These are phyloP conservation scores for Daboia siamensis DNA, from an alignment of 2,113 vertebrate species.

Conservation along the genomic window DNA sequence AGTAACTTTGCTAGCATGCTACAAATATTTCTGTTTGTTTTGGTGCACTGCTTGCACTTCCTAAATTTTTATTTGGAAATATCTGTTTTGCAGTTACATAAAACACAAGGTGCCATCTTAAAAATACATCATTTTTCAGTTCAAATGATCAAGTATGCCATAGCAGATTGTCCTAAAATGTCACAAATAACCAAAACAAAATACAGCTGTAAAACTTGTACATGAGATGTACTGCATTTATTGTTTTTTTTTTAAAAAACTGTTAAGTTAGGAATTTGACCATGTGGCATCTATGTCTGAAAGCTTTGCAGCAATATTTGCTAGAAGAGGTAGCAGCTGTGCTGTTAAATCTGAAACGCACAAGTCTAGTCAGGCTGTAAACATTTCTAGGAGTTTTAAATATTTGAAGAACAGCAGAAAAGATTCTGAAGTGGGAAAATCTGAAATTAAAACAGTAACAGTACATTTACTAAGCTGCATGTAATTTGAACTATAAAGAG, in stretches of 20 bases:
- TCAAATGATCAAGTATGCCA: conserved; percentile 28
- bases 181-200: conserved; percentile 15
- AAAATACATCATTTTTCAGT: conserved; percentile 25
- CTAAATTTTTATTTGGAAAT: conserved; percentile 20
- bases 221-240: conserved; percentile 26
- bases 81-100: conserved; percentile 30
- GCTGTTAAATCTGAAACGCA: conserved; percentile 57
- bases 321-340: conserved; percentile 69
- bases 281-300: conserved; percentile 4
- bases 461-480: conserved; percentile 71
- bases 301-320: conserved; percentile 43
- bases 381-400: conserved; percentile 65
- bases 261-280: conserved; percentile 13
- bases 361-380: conserved; percentile 68
- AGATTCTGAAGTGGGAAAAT: conserved; percentile 46
- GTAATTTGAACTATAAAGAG: conserved; percentile 70
- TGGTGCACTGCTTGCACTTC: conserved; percentile 45
- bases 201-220: conserved; percentile 33
- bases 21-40: conserved; percentile 37
- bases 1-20: conserved; percentile 22
- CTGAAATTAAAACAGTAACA: conserved; percentile 62
- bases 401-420: conserved; percentile 55
- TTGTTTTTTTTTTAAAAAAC: neutral
- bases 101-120: conserved; percentile 39
- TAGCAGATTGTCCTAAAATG: conserved; percentile 41